Percentiles rank a stretch among this genome's conserved stretches.
phyloP scores from a whole-genome alignment of 2,888 invertebrate genomes.

The Hydriomena furcata region DNA sequence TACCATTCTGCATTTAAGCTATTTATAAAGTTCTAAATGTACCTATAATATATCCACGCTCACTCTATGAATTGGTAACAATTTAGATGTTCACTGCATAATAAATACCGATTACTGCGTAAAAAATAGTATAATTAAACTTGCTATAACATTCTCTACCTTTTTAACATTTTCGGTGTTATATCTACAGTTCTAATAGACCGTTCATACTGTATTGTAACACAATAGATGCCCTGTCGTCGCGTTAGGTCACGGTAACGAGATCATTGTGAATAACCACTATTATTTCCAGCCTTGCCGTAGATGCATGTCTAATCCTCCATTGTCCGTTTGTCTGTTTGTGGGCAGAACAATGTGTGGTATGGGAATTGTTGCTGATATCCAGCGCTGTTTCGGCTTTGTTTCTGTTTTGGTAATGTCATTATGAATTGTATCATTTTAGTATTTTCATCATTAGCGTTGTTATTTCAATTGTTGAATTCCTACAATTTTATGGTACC shows the following conservation, averaged over 20 bases:
- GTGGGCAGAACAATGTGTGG: constrained; percentile 37
- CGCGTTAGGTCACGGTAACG: constrained; percentile 19
- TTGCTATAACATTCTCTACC: too few species aligned
- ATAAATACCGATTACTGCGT: too few species aligned
- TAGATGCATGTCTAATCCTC: constrained; percentile 37
- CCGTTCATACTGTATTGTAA: not conserved
- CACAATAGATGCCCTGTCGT: constrained; percentile 12
- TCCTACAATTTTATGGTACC: too few species aligned
- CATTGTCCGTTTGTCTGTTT: constrained; percentile 43
- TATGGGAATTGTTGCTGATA: constrained; percentile 18
- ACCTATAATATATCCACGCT: too few species aligned
- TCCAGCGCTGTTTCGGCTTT: constrained; percentile 8
- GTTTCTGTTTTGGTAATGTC: constrained; percentile 11
- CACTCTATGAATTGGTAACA: too few species aligned
- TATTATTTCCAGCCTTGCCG: constrained; percentile 12
- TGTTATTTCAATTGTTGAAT: too few species aligned
- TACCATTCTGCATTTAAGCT: not conserved
- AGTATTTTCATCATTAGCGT: not conserved
- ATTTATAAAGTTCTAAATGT: too few species aligned
- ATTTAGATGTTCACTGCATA: too few species aligned
- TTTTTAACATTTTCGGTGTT: too few species aligned
- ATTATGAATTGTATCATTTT: constrained; percentile 8
- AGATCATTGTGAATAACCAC: constrained; percentile 15
- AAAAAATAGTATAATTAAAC: too few species aligned
- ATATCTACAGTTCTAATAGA: not conserved